These are phyloP conservation scores for Hippotragus niger DNA, from an alignment of 2,113 vertebrate species.

Conservation along the genomic window DNA sequence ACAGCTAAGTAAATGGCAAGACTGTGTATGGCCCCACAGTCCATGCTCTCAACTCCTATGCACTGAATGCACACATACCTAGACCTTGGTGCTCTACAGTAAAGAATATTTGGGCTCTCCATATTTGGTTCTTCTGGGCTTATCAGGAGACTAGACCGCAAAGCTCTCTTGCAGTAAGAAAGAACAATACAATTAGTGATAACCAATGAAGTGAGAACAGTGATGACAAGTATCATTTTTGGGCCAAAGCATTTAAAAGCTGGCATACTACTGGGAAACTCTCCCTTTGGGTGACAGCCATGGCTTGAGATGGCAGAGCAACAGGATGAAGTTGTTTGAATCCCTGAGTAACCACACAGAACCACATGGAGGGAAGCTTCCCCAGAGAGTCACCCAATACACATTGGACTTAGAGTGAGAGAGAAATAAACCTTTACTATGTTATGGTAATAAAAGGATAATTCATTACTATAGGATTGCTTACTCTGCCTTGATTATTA, in stretches of 20 bases:
- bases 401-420: background rate
- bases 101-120: background rate
- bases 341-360: background rate
- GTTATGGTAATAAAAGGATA: background rate
- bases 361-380: background rate
- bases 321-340: background rate
- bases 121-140: background rate
- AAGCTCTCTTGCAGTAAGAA: background rate
- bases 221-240: background rate
- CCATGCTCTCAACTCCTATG: background rate
- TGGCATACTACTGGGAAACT: background rate
- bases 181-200: background rate
- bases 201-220: background rate
- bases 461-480: background rate
- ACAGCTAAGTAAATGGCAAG: background rate
- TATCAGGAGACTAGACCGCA: background rate
- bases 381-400: background rate
- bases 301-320: background rate
- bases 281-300: background rate
- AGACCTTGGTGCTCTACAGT: background rate
- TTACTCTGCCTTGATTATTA: background rate
- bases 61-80: background rate
- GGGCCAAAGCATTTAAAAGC: background rate
- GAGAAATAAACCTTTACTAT: background rate
- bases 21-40: background rate